Evolutionary conservation across 2,888 invertebrate genomes (phyloP).

Genomic region (Clepsis dumicolana): DNA sequence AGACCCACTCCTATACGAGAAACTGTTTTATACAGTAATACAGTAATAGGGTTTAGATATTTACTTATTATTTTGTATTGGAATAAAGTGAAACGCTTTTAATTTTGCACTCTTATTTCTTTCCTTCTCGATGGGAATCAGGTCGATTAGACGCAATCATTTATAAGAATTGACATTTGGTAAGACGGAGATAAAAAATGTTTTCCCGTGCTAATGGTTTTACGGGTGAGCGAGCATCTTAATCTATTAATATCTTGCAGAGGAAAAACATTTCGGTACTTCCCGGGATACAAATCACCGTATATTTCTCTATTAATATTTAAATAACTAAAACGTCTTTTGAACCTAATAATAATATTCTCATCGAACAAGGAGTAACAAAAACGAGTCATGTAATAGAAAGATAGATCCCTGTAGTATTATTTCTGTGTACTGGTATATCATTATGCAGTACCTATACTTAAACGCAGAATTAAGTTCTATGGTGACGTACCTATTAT

Average conservation of each 20-base stretch:
- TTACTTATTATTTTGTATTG: not conserved
- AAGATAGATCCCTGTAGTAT: no score
- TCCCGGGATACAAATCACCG: not conserved
- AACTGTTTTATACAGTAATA: no score
- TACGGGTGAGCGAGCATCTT: slow-evolving; percentile 2
- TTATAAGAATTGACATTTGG: slow-evolving; percentile 3
- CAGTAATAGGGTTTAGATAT: not conserved
- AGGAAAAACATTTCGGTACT: slow-evolving; percentile 1
- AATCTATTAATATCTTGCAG: not conserved
- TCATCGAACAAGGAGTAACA: not conserved
- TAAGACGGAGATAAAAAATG: not conserved
- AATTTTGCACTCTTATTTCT: not conserved
- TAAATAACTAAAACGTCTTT: not conserved
- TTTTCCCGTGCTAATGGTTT: slow-evolving; percentile 5
- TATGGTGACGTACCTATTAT: not conserved
- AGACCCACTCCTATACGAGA: slow-evolving; percentile 6
- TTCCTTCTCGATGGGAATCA: not conserved
- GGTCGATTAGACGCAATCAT: not conserved
- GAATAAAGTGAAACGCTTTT: not conserved
- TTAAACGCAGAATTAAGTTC: not conserved
- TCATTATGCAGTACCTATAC: no score
- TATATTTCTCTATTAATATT: not conserved
- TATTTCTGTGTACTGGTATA: no score
- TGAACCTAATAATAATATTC: not conserved
- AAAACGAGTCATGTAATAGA: not conserved